These are phyloP conservation scores for Chouioia cunea DNA, from an alignment of 2,888 invertebrate species.

Conservation along the genomic window DNA sequence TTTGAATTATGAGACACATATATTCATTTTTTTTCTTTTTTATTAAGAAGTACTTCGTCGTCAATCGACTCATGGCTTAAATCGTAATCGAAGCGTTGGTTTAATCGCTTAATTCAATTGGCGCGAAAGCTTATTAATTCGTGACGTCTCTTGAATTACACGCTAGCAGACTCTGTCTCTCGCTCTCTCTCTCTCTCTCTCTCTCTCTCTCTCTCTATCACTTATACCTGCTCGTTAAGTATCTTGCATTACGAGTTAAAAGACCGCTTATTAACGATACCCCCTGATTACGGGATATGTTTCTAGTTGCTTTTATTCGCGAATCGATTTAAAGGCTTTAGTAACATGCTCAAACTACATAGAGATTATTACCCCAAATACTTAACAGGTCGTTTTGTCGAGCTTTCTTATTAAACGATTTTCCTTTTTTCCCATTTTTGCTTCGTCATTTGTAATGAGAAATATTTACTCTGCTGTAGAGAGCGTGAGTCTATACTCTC, in stretches of 20 bases:
- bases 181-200: constrained; percentile 9
- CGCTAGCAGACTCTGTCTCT: constrained; percentile 12
- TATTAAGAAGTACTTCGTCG: neutral
- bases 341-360: too few species aligned
- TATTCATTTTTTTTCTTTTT: too few species aligned
- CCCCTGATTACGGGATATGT: constrained; percentile 18
- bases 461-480: too few species aligned
- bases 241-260: constrained; percentile 33
- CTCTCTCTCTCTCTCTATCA: constrained; percentile 9
- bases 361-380: too few species aligned
- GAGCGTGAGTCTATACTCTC: too few species aligned
- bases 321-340: too few species aligned
- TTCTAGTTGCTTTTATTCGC: too few species aligned
- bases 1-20: neutral
- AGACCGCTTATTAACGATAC: constrained; percentile 37
- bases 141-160: constrained; percentile 26
- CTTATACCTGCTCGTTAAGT: constrained; percentile 36
- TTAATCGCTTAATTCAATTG: constrained; percentile 43
- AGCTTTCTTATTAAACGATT: too few species aligned
- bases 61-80: neutral
- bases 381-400: too few species aligned
- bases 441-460: too few species aligned
- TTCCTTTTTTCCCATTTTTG: too few species aligned
- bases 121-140: constrained; percentile 34
- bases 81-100: neutral